Percentiles rank a stretch among this genome's conserved stretches.
phyloP scores from a whole-genome alignment of 2,797 vertebrate genomes.

The Anolis apletophallus region DNA sequence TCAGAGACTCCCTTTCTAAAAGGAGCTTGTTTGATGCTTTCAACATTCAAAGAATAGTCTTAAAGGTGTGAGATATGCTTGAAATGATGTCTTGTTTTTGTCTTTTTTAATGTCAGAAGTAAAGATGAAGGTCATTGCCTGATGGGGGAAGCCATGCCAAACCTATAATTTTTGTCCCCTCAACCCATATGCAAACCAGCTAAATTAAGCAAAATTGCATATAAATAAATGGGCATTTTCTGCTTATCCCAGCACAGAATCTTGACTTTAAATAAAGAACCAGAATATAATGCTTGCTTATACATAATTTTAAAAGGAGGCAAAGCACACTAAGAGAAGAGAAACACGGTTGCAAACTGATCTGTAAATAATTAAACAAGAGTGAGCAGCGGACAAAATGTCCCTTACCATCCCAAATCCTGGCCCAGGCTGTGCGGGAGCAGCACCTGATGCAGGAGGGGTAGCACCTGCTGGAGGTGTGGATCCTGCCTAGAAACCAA shows the following conservation, averaged over 20 bases:
- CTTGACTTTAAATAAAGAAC: neutral
- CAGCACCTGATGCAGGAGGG: conserved; percentile 72
- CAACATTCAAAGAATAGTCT: neutral
- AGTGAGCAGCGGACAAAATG: neutral
- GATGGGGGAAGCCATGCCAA: neutral
- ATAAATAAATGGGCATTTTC: neutral
- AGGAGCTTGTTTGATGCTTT: neutral
- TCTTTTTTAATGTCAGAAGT: too few species aligned
- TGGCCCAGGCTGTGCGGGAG: conserved; percentile 82
- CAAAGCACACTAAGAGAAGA: neutral
- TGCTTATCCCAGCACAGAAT: neutral
- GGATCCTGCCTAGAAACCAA: conserved; percentile 74
- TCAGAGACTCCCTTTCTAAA: too few species aligned
- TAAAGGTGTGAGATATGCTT: neutral
- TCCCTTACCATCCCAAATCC: conserved; percentile 92
- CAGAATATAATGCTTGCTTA: neutral
- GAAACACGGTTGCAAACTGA: neutral
- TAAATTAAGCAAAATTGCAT: neutral
- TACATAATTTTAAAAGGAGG: neutral
- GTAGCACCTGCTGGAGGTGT: conserved; percentile 79
- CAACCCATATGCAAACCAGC: neutral
- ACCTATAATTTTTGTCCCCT: neutral
- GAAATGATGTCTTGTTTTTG: too few species aligned
- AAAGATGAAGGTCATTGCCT: too few species aligned
- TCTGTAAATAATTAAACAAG: neutral